Base-by-base conservation (phyloP, 2,888 invertebrate species). In the Odontomyia ornata region DNA sequence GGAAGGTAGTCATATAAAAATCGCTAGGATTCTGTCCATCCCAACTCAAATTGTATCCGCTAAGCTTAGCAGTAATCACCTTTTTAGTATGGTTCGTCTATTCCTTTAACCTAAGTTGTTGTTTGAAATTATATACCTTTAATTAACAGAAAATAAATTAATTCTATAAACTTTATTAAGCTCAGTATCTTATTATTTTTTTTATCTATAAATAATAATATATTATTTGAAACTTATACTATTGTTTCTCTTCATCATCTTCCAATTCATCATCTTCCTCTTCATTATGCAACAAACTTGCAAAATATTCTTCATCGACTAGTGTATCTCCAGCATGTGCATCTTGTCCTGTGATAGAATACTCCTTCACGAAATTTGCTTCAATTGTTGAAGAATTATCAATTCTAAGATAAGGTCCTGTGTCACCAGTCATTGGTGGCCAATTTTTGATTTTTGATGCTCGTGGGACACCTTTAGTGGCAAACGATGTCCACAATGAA, bases 401-500 rank as follows among this genome's bases (percentile, higher is more conserved):
- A 15, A 87, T 84, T 62, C 84, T 85, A 64, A 86, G 80, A 78
- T 86, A 87, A 0, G 87, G 87, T 0, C 87, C 86, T 0, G 84
- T 84, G 21, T 84, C 83, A 28, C 83, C 83, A 15, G 78, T 82
- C 83, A 87, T 83, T 1, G 85, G 76, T 0, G 84, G 83, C 87
- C 86, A 87, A 9, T 79, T 77, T 1, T 83, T 83, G 1, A 83
- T 47, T n/a, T 82, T 81, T 1, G 82, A 81, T 1, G 84, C 84
- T 30, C 60, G 76, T 2, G 87, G 87, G 1, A 81, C 80, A 1
- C 86, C 87, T 1, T 80, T 83, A 0, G 82, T 78, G 0, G 86
- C 87, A 79, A 87, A 87, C 1, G 84, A 86, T 0, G 86, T 84
- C 87, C 87, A 87, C 7, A 86, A 79, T 0, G 83, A 81, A 0